Evolutionary conservation across 2,113 vertebrate genomes (phyloP).

Genomic region (Raja brachyura): DNA sequence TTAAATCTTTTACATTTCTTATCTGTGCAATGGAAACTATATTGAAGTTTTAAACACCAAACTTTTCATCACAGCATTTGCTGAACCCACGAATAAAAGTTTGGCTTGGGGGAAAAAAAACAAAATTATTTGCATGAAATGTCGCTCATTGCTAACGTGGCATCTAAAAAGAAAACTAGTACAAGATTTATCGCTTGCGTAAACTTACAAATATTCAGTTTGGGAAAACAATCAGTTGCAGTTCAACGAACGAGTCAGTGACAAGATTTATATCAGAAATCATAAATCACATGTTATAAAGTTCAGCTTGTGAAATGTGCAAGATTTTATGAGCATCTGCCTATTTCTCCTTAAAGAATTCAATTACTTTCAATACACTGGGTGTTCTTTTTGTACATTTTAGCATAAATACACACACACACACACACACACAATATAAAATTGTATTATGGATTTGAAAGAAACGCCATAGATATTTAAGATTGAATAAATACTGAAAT

Average conservation of each 20-base stretch:
- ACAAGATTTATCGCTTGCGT: constrained; percentile 33
- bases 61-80: background rate
- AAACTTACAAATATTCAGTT: constrained; percentile 27
- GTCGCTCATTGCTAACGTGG: background rate
- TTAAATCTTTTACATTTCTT: background rate
- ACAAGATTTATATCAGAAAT: constrained; percentile 28
- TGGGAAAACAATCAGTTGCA: constrained; percentile 32
- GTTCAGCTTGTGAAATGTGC: background rate
- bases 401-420: background rate
- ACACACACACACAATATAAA: background rate
- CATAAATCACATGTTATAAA: constrained; percentile 35
- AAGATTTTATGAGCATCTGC: background rate
- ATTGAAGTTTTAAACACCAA: background rate
- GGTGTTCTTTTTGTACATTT: background rate
- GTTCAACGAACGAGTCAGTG: constrained; percentile 32
- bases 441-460: background rate
- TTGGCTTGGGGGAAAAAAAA: background rate
- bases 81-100: background rate
- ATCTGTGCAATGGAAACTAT: background rate
- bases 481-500: background rate
- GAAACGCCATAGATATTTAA: background rate
- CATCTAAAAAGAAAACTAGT: constrained; percentile 22
- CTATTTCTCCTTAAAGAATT: background rate
- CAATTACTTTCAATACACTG: background rate
- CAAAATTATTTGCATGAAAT: constrained; percentile 6